Base-by-base conservation (phyloP, 2,888 invertebrate genomes). In the Lymantria monacha region DNA sequence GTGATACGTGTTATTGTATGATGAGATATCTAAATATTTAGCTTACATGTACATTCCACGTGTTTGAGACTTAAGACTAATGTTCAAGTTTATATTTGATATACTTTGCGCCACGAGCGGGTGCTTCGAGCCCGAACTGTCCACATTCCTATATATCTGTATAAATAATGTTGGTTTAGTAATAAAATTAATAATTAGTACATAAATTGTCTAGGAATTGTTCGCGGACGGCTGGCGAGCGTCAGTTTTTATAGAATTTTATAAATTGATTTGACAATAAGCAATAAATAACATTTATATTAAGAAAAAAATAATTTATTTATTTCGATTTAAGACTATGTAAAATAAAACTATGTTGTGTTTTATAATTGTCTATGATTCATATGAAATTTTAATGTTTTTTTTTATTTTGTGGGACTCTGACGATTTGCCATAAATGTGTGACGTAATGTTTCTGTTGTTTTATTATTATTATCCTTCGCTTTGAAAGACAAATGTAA, bases 301-400 rank as follows among this genome's bases (percentile, higher is more conserved):
- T 42, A 87, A 87, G 86, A 82, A 68, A 22, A 22, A 22, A 76
- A 74, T 88, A 78, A 86, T 83, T 89, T 88, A 90, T 90, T 90
- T 90, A 90, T 90, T 90, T 89, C 81, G 86, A 77, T 85, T 81
- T 90, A 90, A 83, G 89, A 84, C 82, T 83, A 85, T 85, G 87
- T 90, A 86, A 88, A 85, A 89, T 85, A 81, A 85, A 85, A 83
- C 84, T 77, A 82, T 80, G 87, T 90, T 89, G 83, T 87, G 88
- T 89, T 89, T 89, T 89, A 83, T 87, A 77, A 84, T 66, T 89
- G 85, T 87, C 90, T 89, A 87, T 69, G 58, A 61, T 45, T 81
- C 73, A 73, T 78, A 73, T 78, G 70, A 81, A 82, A 79, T 7
- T 41, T 41, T 41, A 7, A 83, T 74, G 74, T 75, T 72, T 75